Percentiles rank a stretch among this genome's conserved stretches.
Evolutionary conservation across 2,797 vertebrate species (phyloP).

Genomic region (Cyclura pinguis): DNA sequence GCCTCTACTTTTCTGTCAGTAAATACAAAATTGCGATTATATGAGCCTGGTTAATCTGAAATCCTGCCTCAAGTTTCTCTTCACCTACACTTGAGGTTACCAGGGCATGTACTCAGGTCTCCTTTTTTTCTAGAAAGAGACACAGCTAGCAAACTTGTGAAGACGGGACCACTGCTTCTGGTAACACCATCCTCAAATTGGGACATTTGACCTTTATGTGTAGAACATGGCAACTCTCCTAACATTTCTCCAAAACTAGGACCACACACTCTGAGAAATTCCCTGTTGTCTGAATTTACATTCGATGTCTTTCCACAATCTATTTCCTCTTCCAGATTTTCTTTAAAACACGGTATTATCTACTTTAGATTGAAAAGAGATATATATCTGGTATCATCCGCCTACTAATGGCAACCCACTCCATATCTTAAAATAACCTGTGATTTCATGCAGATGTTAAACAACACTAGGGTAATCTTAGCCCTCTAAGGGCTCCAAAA

Average conservation of each 20-base stretch:
- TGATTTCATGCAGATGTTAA: neutral
- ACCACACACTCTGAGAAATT: neutral
- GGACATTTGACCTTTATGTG: neutral
- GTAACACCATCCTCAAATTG: neutral
- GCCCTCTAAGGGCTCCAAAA: neutral
- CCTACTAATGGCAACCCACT: neutral
- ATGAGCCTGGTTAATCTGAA: neutral
- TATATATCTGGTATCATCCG: neutral
- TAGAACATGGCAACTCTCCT: neutral
- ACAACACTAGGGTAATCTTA: neutral
- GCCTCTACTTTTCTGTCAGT: neutral
- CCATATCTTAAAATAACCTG: neutral
- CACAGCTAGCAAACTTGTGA: neutral
- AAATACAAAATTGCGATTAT: neutral
- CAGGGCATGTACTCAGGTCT: neutral
- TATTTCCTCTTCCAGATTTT: neutral
- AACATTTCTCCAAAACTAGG: neutral
- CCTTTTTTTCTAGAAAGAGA: neutral
- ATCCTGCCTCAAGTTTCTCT: neutral
- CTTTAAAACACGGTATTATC: neutral
- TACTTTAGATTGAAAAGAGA: neutral
- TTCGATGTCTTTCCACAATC: neutral
- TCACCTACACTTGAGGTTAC: neutral
- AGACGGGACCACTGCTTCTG: neutral
- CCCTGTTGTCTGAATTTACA: neutral